phyloP scores from a whole-genome alignment of 2,797 vertebrate genomes.

The Microcaecilia unicolor region DNA sequence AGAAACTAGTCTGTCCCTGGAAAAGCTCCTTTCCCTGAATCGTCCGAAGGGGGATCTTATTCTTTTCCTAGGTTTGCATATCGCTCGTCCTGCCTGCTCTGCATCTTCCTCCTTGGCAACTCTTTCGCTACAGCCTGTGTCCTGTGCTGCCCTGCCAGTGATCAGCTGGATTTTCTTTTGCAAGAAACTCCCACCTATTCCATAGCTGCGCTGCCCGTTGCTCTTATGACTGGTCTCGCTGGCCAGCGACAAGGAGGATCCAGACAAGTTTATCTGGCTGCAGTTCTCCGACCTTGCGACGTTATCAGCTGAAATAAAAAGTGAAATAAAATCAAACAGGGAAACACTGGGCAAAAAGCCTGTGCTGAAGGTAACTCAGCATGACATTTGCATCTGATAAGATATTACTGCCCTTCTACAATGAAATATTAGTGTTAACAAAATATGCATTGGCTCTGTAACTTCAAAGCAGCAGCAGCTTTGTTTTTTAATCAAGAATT shows the following conservation, averaged over 20 bases:
- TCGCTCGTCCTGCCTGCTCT: constrained; percentile 40
- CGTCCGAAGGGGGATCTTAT: constrained; percentile 57
- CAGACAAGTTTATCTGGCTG: constrained; percentile 74
- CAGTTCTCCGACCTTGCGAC: constrained; percentile 65
- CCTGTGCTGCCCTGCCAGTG: constrained; percentile 52
- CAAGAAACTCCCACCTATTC: constrained; percentile 90
- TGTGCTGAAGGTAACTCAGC: no score
- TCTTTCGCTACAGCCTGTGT: constrained; percentile 20
- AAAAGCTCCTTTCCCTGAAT: constrained; percentile 69
- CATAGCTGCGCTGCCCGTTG: constrained; percentile 64
- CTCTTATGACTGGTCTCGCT: constrained; percentile 76
- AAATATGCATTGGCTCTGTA: no score
- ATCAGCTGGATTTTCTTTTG: constrained; percentile 74
- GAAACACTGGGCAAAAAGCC: no score
- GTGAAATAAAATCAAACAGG: no score
- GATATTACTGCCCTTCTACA: no score
- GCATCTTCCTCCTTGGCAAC: constrained; percentile 25
- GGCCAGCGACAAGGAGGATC: constrained; percentile 77
- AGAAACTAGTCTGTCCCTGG: constrained; percentile 57
- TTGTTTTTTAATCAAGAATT: no score
- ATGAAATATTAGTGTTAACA: no score
- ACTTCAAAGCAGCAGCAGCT: no score
- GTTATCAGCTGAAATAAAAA: constrained; percentile 53
- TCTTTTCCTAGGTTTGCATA: constrained; percentile 40
- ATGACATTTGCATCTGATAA: no score